Evolutionary conservation across 1,140 invertebrate genomes (phyloP).

Genomic region (Phocides pigmalion): DNA sequence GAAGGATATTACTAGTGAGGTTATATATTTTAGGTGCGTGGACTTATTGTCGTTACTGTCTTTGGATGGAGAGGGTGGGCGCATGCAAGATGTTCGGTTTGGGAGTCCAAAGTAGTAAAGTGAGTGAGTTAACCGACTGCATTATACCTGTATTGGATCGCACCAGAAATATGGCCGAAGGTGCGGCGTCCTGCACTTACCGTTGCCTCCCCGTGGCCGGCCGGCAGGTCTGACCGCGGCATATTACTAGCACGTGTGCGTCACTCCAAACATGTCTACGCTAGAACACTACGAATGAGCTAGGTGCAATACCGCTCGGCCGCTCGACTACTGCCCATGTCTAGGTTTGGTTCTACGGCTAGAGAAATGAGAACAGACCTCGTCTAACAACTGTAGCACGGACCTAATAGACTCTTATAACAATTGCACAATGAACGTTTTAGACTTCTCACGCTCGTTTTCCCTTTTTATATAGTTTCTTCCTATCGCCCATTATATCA

Average conservation of each 20-base stretch:
- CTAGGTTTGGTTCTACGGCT: conserved; percentile 41
- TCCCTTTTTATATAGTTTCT: not conserved
- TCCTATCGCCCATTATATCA: not conserved
- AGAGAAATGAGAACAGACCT: conserved; percentile 20
- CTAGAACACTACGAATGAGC: conserved; percentile 27
- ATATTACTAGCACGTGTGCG: conserved; percentile 20
- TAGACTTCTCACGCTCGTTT: not conserved
- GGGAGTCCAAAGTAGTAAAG: not conserved
- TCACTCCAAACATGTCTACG: conserved; percentile 18
- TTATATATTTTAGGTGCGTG: conserved; percentile 4
- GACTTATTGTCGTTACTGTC: conserved; percentile 24
- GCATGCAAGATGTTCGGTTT: conserved; percentile 25
- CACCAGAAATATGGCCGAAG: conserved; percentile 27
- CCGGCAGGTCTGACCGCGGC: not conserved
- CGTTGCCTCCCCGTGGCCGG: not conserved
- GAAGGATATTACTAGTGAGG: conserved; percentile 13
- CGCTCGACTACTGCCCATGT: conserved; percentile 32
- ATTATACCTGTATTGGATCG: not conserved
- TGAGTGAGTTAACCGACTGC: not conserved
- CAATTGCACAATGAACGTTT: no score
- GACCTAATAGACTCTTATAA: not conserved
- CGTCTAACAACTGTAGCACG: not conserved
- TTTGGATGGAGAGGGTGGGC: conserved; percentile 10
- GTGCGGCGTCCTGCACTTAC: conserved; percentile 10
- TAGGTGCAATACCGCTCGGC: conserved; percentile 38